Evolutionary conservation across 2,888 invertebrate species (phyloP), one percentile per base, ranked within the genome.

Genomic region (Mechanitis messenoides): DNA sequence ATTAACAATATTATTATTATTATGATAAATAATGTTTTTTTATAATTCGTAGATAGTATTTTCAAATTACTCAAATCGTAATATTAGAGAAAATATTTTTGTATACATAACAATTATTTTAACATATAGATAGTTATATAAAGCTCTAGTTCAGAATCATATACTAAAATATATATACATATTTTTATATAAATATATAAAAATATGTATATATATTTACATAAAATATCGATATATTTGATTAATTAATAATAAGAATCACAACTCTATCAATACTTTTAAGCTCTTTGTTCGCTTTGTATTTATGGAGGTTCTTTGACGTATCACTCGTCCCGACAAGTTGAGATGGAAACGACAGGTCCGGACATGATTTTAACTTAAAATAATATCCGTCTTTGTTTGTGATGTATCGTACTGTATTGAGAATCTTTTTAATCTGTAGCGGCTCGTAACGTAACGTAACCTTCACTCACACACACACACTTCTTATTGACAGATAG

Each of bases 311-410:
- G 62, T 70, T 65, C 68, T 72, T 73, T 72, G 69, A 69, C 66
- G 71, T 68, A 69, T 68, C 72, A 70, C 74, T 74, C 70, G 71
- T 71, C 58, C 69, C 71, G 71, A 71, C 72, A 71, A 70, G 72
- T 73, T 58, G 61, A 60, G 45, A 61, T 56, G 59, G 67, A 62
- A 59, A 58, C 68, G 69, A 73, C 74, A 74, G 71, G 72, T 72
- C 65, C 66, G 57, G 64, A 69, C 72, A 68, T 68, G 72, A 71
- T 68, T 68, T 60, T 57, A 63, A 56, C 63, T 54, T 62, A 66
- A 67, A 69, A 68, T 66, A 69, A 69, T 65, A 62, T 54, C 53
- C 59, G 12, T n/a, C 55, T 53, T 45, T 47, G 56, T 60, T 50
- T 33, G 56, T 57, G 20, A 45, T 55, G 28, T 50, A 47, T 57